A percentile compares a stretch with the other conserved stretches of the same genome.
Conservation (phyloP, 2,113 vertebrate species). For the Apaloderma vittatum region DNA sequence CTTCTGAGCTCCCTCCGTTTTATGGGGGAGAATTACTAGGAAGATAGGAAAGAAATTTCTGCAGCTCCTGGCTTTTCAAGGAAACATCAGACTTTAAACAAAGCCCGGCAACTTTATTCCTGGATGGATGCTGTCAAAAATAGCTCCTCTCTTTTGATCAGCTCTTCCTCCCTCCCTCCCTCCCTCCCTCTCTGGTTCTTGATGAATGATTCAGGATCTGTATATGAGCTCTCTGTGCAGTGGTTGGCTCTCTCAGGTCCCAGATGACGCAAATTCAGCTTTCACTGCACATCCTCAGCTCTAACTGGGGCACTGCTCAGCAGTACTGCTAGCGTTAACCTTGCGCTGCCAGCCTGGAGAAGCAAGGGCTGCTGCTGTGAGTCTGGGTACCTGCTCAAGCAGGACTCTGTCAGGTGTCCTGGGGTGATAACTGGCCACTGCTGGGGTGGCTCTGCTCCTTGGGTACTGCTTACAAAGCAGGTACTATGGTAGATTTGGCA, state of each 20-base stretch:
- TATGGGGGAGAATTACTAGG: background rate
- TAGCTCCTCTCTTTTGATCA: slow-evolving; percentile 36
- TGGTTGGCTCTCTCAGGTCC: slow-evolving; percentile 26
- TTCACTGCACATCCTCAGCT: slow-evolving; percentile 53
- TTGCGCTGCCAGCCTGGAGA: slow-evolving; percentile 5
- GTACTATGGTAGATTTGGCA: background rate
- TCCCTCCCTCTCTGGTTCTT: slow-evolving; percentile 1
- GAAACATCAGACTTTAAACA: slow-evolving; percentile 6
- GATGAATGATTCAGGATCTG: slow-evolving; percentile 74
- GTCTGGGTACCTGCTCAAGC: background rate
- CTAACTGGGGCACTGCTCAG: slow-evolving; percentile 64
- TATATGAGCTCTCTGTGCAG: slow-evolving; percentile 28
- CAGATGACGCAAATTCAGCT: slow-evolving; percentile 67
- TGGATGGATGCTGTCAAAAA: slow-evolving; percentile 29
- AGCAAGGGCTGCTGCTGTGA: background rate
- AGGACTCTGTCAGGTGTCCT: background rate
- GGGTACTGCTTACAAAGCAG: background rate
- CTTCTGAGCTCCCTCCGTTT: background rate
- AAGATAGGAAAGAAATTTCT: background rate
- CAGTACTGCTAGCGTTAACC: slow-evolving; percentile 39
- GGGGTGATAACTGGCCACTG: background rate
- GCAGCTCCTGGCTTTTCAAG: background rate
- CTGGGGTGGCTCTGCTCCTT: background rate
- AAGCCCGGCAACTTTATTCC: slow-evolving; percentile 4
- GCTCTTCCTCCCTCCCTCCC: background rate